Percentiles rank a stretch among this genome's conserved stretches.
Conservation (phyloP, 2,113 vertebrate genomes). For the Columbina picui region DNA sequence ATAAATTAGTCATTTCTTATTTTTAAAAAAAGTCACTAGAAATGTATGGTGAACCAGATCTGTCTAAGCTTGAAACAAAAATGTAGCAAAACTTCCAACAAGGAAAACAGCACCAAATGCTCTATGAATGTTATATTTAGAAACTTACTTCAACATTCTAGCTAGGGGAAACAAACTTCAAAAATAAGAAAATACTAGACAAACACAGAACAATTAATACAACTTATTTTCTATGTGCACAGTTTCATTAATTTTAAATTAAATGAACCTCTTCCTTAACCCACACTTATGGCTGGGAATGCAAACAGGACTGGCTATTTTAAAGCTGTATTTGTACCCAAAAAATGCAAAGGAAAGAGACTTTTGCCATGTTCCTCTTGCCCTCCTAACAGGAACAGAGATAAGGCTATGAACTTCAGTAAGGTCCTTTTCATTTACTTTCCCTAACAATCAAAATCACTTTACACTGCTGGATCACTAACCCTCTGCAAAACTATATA, state of each 20-base stretch:
- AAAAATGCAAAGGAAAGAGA: background rate
- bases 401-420: background rate
- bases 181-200: background rate
- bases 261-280: background rate
- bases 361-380: background rate
- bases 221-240: background rate
- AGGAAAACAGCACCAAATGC: background rate
- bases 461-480: background rate
- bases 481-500: background rate
- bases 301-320: background rate
- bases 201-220: background rate
- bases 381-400: background rate
- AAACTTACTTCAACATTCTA: background rate
- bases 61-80: conserved; percentile 9
- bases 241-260: background rate
- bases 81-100: background rate
- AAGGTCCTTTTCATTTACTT: background rate
- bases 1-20: background rate
- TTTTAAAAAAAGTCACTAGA: background rate
- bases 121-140: background rate
- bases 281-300: background rate
- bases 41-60: conserved; percentile 28
- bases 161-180: background rate
- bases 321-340: background rate
- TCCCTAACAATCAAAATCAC: background rate